Conservation (phyloP, 2,113 vertebrate genomes). For the Sorex araneus region DNA sequence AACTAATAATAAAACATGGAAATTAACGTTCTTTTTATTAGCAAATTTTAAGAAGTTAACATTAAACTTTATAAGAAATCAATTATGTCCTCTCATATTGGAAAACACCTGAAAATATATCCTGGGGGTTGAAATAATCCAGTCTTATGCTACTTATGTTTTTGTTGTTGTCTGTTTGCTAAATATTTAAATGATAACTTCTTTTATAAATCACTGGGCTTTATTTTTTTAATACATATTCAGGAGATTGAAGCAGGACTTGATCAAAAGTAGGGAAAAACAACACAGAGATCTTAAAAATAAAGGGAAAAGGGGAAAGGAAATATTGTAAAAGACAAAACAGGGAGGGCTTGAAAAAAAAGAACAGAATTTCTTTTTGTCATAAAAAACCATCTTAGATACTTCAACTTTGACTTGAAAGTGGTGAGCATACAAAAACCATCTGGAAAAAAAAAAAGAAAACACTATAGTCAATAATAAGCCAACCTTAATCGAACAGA, state of each 20-base stretch:
- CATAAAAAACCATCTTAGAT: no score
- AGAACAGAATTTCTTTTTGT: no score
- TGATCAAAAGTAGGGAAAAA: neutral
- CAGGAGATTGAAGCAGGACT: neutral
- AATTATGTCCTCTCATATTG: neutral
- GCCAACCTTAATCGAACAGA: neutral
- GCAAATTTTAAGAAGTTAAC: neutral
- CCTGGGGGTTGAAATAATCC: neutral
- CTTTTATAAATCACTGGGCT: neutral
- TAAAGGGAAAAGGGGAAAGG: neutral
- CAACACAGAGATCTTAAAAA: neutral
- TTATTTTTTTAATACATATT: constrained; percentile 21
- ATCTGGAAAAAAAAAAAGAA: neutral
- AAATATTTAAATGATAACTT: neutral
- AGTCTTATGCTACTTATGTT: neutral
- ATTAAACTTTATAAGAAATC: neutral
- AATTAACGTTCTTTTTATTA: neutral
- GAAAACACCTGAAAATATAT: neutral
- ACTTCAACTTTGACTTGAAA: constrained; percentile 27
- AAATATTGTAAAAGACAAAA: no score
- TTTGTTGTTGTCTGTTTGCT: neutral
- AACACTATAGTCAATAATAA: neutral
- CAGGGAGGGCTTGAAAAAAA: no score
- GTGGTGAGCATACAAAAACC: neutral
- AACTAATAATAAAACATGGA: neutral